Conservation (phyloP, 2,113 vertebrate genomes). For the Silurus asotus region DNA sequence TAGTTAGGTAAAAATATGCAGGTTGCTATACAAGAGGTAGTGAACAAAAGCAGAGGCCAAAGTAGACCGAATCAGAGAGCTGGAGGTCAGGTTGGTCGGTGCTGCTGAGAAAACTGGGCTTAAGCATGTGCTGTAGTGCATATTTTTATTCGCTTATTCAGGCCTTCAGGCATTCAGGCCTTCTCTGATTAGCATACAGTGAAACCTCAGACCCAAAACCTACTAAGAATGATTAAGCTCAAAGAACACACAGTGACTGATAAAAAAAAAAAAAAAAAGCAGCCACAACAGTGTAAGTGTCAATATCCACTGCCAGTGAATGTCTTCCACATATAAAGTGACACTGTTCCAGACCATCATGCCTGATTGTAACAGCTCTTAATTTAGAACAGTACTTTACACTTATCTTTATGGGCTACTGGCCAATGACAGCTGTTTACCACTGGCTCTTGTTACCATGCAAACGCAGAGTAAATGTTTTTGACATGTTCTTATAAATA, state of each 20-base stretch:
- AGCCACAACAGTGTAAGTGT: slow-evolving; percentile 63
- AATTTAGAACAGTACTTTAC: slow-evolving; percentile 28
- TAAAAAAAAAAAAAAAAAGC: background rate
- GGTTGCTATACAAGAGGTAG: background rate
- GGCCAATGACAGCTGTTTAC: slow-evolving; percentile 28
- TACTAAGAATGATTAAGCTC: background rate
- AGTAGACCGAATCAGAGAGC: background rate
- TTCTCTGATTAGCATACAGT: background rate
- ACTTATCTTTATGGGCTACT: slow-evolving; percentile 1
- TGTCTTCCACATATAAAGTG: slow-evolving; percentile 62
- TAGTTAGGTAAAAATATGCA: slow-evolving; percentile 18
- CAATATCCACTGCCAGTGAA: slow-evolving; percentile 59
- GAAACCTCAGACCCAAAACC: background rate
- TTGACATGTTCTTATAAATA: slow-evolving; percentile 19
- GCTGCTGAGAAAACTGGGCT: background rate
- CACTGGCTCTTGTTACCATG: background rate
- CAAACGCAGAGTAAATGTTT: background rate
- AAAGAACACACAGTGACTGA: slow-evolving; percentile 1
- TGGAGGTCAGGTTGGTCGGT: background rate
- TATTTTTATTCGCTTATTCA: background rate
- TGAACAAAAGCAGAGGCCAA: background rate
- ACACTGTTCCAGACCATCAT: slow-evolving; percentile 59
- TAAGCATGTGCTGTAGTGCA: slow-evolving; percentile 1
- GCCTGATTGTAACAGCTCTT: slow-evolving; percentile 21
- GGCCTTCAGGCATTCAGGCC: too few relatives aligned